Percentiles rank a stretch among this genome's conserved stretches.
Evolutionary conservation across 2,888 invertebrate genomes (phyloP).

Genomic region (Octodonta nipae): DNA sequence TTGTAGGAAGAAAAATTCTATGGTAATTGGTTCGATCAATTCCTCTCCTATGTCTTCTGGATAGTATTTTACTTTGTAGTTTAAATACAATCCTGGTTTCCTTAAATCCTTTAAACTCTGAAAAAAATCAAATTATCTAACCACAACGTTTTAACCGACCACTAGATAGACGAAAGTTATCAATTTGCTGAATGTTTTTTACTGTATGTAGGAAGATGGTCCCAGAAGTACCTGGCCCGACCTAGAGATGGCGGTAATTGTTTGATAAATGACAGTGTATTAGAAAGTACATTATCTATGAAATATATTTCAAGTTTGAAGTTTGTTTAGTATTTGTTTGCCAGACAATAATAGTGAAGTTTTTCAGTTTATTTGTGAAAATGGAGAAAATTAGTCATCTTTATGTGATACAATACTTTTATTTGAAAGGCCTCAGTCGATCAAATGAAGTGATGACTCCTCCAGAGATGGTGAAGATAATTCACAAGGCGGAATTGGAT

Average conservation of each 20-base stretch:
- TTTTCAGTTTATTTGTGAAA: not conserved
- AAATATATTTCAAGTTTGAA: slow-evolving; percentile 1
- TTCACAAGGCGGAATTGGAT: not conserved
- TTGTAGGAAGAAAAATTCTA: slow-evolving; percentile 82
- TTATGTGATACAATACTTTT: slow-evolving; percentile 1
- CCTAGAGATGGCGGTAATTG: not conserved
- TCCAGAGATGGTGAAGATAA: slow-evolving; percentile 3
- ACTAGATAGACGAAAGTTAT: too few relatives aligned
- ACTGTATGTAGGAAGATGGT: too few relatives aligned
- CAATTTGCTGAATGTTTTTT: too few relatives aligned
- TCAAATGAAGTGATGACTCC: slow-evolving; percentile 3
- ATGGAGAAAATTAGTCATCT: too few relatives aligned
- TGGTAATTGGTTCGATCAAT: slow-evolving; percentile 95
- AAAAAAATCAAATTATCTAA: slow-evolving; percentile 14
- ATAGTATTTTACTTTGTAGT: slow-evolving; percentile 87
- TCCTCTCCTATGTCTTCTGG: slow-evolving; percentile 98
- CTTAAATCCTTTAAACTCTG: slow-evolving; percentile 24
- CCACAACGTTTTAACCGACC: too few relatives aligned
- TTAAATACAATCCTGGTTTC: slow-evolving; percentile 19
- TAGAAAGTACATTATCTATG: not conserved
- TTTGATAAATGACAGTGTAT: not conserved
- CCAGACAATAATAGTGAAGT: not conserved
- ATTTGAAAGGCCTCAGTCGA: slow-evolving; percentile 1
- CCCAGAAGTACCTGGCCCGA: too few relatives aligned
- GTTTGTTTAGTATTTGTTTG: not conserved